Percentiles rank a stretch among this genome's conserved stretches.
Conservation (phyloP, 2,888 invertebrate genomes). For the Isoperla grammatica region DNA sequence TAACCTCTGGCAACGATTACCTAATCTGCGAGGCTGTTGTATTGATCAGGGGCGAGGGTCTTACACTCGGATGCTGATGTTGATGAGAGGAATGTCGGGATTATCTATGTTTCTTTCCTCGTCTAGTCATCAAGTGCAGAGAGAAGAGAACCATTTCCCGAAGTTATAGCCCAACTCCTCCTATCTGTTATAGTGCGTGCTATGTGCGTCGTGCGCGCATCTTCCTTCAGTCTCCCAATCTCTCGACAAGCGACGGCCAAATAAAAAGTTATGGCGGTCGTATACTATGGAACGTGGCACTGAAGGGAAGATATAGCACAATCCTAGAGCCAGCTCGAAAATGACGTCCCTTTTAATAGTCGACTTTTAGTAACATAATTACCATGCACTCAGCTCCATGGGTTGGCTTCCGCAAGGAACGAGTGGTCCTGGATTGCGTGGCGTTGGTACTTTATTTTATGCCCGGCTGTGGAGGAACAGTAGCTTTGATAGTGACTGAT, state of each 20-base stretch:
- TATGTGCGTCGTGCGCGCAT: neutral
- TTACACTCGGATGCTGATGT: constrained; percentile 5
- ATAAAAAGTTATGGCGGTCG: constrained; percentile 19
- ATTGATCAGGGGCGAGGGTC: constrained; percentile 7
- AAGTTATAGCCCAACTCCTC: constrained; percentile 12
- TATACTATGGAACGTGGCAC: constrained; percentile 17
- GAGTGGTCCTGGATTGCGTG: neutral
- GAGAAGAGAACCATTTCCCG: constrained; percentile 16
- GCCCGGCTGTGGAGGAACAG: constrained; percentile 6
- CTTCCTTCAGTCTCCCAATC: constrained; percentile 11
- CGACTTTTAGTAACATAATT: constrained; percentile 19
- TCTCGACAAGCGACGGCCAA: constrained; percentile 18
- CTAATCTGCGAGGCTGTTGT: constrained; percentile 9
- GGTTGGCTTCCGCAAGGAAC: neutral
- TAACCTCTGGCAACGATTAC: constrained; percentile 1
- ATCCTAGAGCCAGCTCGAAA: constrained; percentile 6
- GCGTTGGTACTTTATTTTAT: constrained; percentile 9
- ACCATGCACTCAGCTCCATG: constrained; percentile 14
- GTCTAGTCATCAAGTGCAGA: constrained; percentile 19
- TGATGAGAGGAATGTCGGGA: constrained; percentile 18
- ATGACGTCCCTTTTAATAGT: constrained; percentile 19
- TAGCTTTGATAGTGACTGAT: constrained; percentile 16
- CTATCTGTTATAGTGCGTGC: constrained; percentile 15
- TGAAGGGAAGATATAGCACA: constrained; percentile 16
- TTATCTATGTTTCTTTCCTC: constrained; percentile 19